Evolutionary conservation across 2,113 vertebrate species (phyloP).

Genomic region (Chaetops frenatus): DNA sequence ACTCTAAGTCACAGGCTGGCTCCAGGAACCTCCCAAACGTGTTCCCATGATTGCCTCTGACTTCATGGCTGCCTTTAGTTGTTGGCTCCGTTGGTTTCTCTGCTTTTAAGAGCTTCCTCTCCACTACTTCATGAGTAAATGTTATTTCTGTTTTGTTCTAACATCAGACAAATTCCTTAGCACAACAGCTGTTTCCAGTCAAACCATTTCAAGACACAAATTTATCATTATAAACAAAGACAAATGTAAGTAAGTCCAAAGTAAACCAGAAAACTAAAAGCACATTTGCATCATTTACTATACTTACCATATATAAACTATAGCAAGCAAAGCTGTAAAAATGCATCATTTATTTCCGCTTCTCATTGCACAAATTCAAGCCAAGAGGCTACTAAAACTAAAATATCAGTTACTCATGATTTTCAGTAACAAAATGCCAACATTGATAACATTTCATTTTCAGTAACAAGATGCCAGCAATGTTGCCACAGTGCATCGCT

Average conservation of each 20-base stretch:
- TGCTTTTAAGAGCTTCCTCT: not conserved
- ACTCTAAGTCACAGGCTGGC: not conserved
- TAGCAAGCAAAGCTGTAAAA: not conserved
- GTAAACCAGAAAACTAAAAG: conserved; percentile 2
- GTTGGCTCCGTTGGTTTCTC: not conserved
- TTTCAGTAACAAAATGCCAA: not conserved
- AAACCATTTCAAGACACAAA: not conserved
- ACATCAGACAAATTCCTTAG: not conserved
- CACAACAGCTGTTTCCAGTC: not conserved
- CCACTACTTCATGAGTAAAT: not conserved
- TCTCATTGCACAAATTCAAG: not conserved
- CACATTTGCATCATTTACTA: not conserved
- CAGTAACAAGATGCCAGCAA: not conserved
- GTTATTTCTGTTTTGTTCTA: not conserved
- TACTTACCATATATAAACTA: not conserved
- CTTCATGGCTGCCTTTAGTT: not conserved
- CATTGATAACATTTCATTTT: not conserved
- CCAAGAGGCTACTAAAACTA: not conserved
- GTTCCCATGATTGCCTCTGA: not conserved
- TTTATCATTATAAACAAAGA: conserved; percentile 10
- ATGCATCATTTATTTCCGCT: not conserved
- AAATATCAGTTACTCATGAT: not conserved
- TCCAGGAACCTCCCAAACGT: not conserved
- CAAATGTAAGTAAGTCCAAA: not conserved
- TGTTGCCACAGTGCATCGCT: not conserved